A percentile compares a stretch with the other conserved stretches of the same genome.
phyloP scores from a whole-genome alignment of 1,140 invertebrate genomes.

The Micrasema longulum region DNA sequence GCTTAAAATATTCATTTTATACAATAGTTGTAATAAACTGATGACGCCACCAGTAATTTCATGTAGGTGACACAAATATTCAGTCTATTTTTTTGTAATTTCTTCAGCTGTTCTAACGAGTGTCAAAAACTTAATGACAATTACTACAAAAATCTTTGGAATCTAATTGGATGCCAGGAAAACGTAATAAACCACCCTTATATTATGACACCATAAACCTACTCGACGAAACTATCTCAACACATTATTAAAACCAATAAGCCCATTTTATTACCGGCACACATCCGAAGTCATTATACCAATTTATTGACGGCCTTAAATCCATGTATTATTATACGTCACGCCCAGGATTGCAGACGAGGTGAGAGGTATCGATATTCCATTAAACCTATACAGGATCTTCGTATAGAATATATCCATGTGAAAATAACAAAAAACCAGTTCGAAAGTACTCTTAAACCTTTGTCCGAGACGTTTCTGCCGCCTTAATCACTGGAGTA shows the following conservation, averaged over 20 bases:
- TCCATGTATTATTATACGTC: constrained; percentile 24
- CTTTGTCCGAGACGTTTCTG: constrained; percentile 32
- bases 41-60: no score
- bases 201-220: no score
- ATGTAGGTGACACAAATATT: no score
- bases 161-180: no score
- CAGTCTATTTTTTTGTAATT: no score
- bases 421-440: constrained; percentile 6
- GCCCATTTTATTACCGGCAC: not conserved
- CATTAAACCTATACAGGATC: constrained; percentile 20
- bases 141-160: no score
- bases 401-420: not conserved
- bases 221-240: no score
- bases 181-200: no score
- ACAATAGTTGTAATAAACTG: no score
- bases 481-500: constrained; percentile 23
- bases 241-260: constrained; percentile 27
- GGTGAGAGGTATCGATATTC: constrained; percentile 19
- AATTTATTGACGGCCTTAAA: constrained; percentile 11
- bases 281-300: constrained; percentile 4
- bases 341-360: not conserved
- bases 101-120: no score
- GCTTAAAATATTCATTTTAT: no score
- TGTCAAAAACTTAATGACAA: no score
- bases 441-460: constrained; percentile 8